phyloP scores from a whole-genome alignment of 2,113 vertebrate genomes.

The Clarias batrachus region DNA sequence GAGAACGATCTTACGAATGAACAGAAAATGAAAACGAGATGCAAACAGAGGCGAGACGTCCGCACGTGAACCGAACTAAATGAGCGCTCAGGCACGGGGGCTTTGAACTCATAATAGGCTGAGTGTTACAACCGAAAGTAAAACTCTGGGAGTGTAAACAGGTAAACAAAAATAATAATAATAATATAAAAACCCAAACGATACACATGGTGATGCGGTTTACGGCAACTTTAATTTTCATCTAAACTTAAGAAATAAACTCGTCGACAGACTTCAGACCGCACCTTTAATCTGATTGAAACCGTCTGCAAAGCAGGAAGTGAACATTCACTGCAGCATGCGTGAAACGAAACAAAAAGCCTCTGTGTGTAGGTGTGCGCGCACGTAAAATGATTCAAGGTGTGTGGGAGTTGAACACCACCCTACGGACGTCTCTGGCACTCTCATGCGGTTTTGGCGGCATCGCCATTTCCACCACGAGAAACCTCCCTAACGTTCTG shows the following conservation, averaged over 20 bases:
- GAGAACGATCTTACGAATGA: background rate
- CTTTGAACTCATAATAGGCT: background rate
- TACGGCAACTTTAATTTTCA: background rate
- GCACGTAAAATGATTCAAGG: background rate
- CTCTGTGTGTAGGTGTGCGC: background rate
- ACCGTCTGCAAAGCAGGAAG: background rate
- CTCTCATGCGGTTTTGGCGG: background rate
- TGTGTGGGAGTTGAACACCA: background rate
- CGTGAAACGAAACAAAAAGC: background rate
- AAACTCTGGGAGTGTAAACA: background rate
- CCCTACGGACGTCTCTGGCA: background rate
- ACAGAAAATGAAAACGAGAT: background rate
- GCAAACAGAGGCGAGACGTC: background rate
- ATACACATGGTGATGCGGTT: background rate
- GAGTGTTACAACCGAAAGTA: background rate
- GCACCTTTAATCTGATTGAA: background rate
- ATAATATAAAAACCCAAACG: too few species aligned
- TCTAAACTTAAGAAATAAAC: background rate
- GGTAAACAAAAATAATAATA: too few species aligned
- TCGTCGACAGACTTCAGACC: background rate
- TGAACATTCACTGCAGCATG: background rate
- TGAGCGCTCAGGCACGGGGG: background rate
- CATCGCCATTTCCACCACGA: background rate
- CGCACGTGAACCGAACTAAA: background rate
- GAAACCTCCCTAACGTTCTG: background rate